Evolutionary conservation across 2,888 invertebrate species (phyloP), one percentile per base, ranked within the genome.

Genomic region (Eristalinus aeneus): DNA sequence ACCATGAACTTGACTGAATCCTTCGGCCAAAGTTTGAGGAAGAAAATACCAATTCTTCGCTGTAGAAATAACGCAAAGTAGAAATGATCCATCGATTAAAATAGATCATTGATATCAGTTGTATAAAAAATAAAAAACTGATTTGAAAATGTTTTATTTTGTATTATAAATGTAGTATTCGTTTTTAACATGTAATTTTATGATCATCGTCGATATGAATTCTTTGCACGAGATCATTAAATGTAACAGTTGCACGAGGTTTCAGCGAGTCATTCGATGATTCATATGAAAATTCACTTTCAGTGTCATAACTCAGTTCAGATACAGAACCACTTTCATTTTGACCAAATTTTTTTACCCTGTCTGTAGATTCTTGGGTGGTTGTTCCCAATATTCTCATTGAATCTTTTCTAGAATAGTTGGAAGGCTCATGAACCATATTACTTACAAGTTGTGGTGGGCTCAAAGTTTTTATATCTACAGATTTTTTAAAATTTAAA

Each of bases 141-240:
- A n/a, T n/a, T n/a, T n/a, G n/a, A 39, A 58, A 58, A 58, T 12
- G 5, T 23, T 10, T 56, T 23, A 0, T 3, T 10, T 9, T 16
- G 22, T 56, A 22, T 56, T 56, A 10, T 12, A 23, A 23, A 1
- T 0, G 4, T 31, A 9, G 5, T 11, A 0, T 16, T 31, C 53
- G 6, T 54, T 54, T 9, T 39, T 0, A 36, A 56, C 20, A 16
- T 16, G n/a, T 46, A 6, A 46, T 46, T 46, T 46, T 46, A 16
- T 2, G 8, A 64, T 72, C 79, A n/a, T 71, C 84, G 4, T 90
- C 91, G 79, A 94, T 93, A 89, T 94, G 93, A 11, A 94, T 92
- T 85, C 94, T 93, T 73, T 94, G 94, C 34, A 94, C 94, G 39
- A 94, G 93, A 89, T 94, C 94, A 89, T 94, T 94, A 88, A 94